A percentile compares a stretch with the other conserved stretches of the same genome.
These are phyloP conservation scores for Scaptomyza graminum DNA, from an alignment of 1,140 invertebrate genomes.

Conservation along the genomic window DNA sequence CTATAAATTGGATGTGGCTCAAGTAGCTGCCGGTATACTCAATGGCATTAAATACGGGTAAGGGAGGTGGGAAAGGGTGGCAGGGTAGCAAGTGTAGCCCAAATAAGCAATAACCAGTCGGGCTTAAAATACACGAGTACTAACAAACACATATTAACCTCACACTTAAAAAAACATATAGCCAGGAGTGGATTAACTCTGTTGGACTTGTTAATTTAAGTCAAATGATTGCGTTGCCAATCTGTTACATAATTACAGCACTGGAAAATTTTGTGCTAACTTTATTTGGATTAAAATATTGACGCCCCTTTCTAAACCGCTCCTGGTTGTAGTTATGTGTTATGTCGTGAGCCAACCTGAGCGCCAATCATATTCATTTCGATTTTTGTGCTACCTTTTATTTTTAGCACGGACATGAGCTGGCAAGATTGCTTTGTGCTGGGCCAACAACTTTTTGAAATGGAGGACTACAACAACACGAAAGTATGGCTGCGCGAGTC, in stretches of 20 bases:
- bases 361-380: conserved; percentile 52
- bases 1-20: conserved; percentile 95
- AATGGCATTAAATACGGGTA: conserved; percentile 94
- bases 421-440: conserved; percentile 98
- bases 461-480: conserved; percentile 96
- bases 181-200: conserved; percentile 17
- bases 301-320: neutral
- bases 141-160: conserved; percentile 14
- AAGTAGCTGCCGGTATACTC: conserved; percentile 94
- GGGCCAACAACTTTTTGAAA: conserved; percentile 95
- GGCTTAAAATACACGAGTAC: conserved; percentile 63
- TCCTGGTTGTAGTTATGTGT: conserved; percentile 14
- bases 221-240: neutral
- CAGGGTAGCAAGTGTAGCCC: neutral
- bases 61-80: conserved; percentile 30
- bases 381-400: conserved; percentile 43
- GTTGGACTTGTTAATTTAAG: neutral
- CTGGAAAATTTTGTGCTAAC: too few relatives aligned
- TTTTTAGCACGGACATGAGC: conserved; percentile 86
- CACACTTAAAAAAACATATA: neutral
- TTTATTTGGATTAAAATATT: too few relatives aligned
- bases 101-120: conserved; percentile 72
- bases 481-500: conserved; percentile 97
- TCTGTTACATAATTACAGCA: neutral
- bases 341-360: conserved; percentile 9